A percentile compares a stretch with the other conserved stretches of the same genome.
phyloP scores from a whole-genome alignment of 2,113 vertebrate genomes.

The Platysternon megacephalum region DNA sequence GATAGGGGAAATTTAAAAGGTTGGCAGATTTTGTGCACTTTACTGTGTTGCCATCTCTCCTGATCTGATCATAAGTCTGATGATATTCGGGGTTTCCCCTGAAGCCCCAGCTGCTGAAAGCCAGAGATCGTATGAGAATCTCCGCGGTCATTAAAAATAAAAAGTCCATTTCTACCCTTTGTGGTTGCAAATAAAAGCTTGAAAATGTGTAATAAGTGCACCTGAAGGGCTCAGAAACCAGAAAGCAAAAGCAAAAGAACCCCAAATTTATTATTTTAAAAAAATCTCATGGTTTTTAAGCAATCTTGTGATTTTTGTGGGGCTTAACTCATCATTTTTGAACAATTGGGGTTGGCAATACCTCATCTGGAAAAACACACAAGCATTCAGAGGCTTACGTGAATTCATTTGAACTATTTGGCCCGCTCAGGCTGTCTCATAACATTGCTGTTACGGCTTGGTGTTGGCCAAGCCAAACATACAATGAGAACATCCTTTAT shows the following conservation, averaged over 20 bases:
- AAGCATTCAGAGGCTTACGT: not conserved
- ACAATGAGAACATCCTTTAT: slow-evolving; percentile 29
- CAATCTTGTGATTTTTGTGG: not conserved
- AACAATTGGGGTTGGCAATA: not conserved
- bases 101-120: not conserved
- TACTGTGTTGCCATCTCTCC: not conserved
- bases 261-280: not conserved
- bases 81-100: not conserved
- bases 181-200: not conserved
- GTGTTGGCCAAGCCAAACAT: slow-evolving; percentile 50
- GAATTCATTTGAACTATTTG: not conserved
- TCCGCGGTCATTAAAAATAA: not conserved
- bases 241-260: not conserved
- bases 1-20: accelerated
- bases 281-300: not conserved
- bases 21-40: accelerated
- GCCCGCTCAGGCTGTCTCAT: not conserved
- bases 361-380: not conserved
- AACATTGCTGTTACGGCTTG: slow-evolving; percentile 28
- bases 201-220: not conserved
- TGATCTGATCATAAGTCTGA: not conserved
- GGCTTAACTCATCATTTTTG: not conserved
- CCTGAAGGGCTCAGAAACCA: not conserved
- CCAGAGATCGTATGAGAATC: not conserved
- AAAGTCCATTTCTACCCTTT: not conserved